phyloP scores from a whole-genome alignment of 2,797 vertebrate genomes.

The Prionace glauca region DNA sequence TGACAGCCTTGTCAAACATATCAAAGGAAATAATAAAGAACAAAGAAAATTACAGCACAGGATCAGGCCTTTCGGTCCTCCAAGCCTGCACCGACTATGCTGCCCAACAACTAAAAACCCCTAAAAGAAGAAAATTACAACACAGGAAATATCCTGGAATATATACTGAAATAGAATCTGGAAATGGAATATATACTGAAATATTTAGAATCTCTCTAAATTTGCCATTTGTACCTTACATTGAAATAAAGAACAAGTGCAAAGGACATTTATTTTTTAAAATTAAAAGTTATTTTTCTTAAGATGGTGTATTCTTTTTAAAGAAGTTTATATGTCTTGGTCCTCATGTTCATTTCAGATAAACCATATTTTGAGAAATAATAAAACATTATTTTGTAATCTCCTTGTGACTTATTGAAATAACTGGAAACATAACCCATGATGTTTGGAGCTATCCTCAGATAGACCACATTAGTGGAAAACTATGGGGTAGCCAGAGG shows the following conservation, averaged over 20 bases:
- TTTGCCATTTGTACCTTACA: not conserved
- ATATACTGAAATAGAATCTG: not conserved
- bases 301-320: not conserved
- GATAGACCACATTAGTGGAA: not conserved
- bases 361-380: not conserved
- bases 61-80: no score
- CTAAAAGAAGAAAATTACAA: no score
- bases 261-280: not conserved
- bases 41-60: no score
- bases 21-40: no score
- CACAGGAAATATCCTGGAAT: not conserved
- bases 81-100: no score
- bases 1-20: not conserved
- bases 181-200: not conserved
- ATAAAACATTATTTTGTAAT: not conserved
- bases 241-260: not conserved
- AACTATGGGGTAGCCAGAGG: not conserved
- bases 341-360: not conserved
- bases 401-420: constrained; percentile 12
- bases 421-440: constrained; percentile 3
- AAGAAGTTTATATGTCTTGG: not conserved
- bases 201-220: not conserved
- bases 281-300: not conserved
- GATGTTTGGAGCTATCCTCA: not conserved
- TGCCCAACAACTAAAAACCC: no score